phyloP scores from a whole-genome alignment of 2,888 invertebrate genomes.

The Drosophila kuntzei region DNA sequence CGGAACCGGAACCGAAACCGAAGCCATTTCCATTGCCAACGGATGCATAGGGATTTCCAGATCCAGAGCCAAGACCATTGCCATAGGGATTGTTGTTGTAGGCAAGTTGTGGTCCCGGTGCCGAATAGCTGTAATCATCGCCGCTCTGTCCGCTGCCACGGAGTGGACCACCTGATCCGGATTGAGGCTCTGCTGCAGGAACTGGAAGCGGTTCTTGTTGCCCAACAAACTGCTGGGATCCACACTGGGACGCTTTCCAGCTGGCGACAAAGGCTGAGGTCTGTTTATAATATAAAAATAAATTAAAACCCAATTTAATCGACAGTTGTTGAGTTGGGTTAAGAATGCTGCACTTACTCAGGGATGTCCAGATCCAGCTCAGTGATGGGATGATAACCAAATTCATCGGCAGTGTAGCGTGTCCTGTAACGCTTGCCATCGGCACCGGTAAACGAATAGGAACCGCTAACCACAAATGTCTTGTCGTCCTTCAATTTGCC shows the following conservation, averaged over 20 bases:
- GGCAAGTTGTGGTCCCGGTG: slow-evolving; percentile 33
- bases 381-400: slow-evolving; percentile 85
- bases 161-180: slow-evolving; percentile 67
- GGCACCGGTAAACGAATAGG: slow-evolving; percentile 85
- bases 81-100: slow-evolving; percentile 32
- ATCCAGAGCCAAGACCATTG: slow-evolving; percentile 36
- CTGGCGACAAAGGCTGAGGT: slow-evolving; percentile 63
- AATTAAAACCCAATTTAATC: too few species aligned
- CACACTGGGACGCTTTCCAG: slow-evolving; percentile 46
- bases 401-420: slow-evolving; percentile 85
- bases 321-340: background rate
- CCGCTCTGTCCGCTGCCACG: slow-evolving; percentile 82
- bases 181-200: slow-evolving; percentile 82
- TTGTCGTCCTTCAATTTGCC: slow-evolving; percentile 85
- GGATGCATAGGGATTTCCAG: slow-evolving; percentile 21
- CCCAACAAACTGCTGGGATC: slow-evolving; percentile 68
- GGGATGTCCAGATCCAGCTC: slow-evolving; percentile 85
- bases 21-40: slow-evolving; percentile 30
- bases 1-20: slow-evolving; percentile 7
- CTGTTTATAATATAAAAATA: too few species aligned
- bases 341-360: slow-evolving; percentile 71
- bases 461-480: slow-evolving; percentile 85
- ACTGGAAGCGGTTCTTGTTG: slow-evolving; percentile 83
- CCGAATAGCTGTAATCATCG: slow-evolving; percentile 79
- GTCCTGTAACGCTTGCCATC: slow-evolving; percentile 85